Evolutionary conservation across 2,797 vertebrate genomes (phyloP), one percentile per base, ranked within the genome.

Genomic region (Alcedo atthis): DNA sequence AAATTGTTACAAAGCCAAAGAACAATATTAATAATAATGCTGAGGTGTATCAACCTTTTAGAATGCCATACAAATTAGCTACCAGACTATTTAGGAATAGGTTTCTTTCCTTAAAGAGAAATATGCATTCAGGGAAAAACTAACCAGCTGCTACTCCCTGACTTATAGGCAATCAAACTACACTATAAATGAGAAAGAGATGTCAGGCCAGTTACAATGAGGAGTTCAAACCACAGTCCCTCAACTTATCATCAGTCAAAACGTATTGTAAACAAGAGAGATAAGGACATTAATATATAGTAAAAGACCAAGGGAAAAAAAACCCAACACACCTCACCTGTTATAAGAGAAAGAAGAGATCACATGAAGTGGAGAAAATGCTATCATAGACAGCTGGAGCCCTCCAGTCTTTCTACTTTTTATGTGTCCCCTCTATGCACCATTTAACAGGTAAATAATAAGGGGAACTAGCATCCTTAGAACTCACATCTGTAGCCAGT

Each of bases 161-260:
- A 67, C 62, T 92, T 80, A 77, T 7, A 89, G 89, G 92, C 94
- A 94, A 37, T 89, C 93, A 89, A 89, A 62, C 62, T 71, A 75
- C 61, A 71, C 51, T 79, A 24, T n/a, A 79, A 85, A 87, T 13
- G 35, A 92, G 78, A 79, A 40, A 33, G 61, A 85, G 66, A 87
- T 93, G 78, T 92, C 94, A 94, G 88, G 79, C 74, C 81, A 71
- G 70, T 64, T 87, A 84, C 73, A 86, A 84, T 43, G 70, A 94
- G 73, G 59, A 81, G 79, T 87, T 93, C 80, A 75, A 78, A 83
- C 81, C 40, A 4, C 87, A 85, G 51, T 30, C 81, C 84, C 70
- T 55, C 89, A 87, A 66, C 67, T 92, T 92, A 88, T 54, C 90
- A 92, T 81, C 89, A 94, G 87, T 84, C 81, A 88, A 79, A 87